phyloP scores from a whole-genome alignment of 2,113 vertebrate genomes.

The Tauraco erythrolophus region DNA sequence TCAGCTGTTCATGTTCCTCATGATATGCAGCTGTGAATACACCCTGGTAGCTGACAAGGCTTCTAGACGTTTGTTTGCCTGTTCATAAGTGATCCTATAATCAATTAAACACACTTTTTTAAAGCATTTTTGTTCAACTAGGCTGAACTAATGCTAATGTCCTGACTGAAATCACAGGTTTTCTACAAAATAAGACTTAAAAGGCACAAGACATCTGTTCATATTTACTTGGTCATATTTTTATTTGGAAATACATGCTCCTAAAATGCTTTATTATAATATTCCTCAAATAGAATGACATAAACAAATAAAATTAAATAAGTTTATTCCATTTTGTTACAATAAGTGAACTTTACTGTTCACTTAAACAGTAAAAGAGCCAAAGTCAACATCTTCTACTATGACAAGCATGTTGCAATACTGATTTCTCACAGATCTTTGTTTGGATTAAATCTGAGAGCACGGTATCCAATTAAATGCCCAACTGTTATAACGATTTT shows the following conservation, averaged over 20 bases:
- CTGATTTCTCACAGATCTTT: neutral
- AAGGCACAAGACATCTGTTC: conserved; percentile 15
- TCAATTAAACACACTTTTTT: neutral
- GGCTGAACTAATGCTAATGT: conserved; percentile 2
- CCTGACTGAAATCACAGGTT: conserved; percentile 3
- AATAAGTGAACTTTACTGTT: conserved; percentile 1
- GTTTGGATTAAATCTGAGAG: neutral
- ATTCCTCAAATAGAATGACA: neutral
- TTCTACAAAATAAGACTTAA: neutral
- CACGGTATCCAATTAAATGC: neutral
- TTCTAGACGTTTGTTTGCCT: neutral
- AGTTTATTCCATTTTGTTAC: neutral
- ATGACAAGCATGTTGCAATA: neutral
- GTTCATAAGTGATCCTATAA: neutral
- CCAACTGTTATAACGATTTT: neutral
- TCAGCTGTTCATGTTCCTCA: neutral
- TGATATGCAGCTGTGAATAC: neutral
- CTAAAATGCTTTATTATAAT: conserved; percentile 32
- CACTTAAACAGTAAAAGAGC: neutral
- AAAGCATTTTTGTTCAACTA: neutral
- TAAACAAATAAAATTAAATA: conserved; percentile 22
- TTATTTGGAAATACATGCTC: neutral
- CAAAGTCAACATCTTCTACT: conserved; percentile 6
- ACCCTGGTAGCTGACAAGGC: neutral
- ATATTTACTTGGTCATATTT: conserved; percentile 37